Evolutionary conservation across 2,797 vertebrate species (phyloP).

Genomic region (Takifugu rubripes): DNA sequence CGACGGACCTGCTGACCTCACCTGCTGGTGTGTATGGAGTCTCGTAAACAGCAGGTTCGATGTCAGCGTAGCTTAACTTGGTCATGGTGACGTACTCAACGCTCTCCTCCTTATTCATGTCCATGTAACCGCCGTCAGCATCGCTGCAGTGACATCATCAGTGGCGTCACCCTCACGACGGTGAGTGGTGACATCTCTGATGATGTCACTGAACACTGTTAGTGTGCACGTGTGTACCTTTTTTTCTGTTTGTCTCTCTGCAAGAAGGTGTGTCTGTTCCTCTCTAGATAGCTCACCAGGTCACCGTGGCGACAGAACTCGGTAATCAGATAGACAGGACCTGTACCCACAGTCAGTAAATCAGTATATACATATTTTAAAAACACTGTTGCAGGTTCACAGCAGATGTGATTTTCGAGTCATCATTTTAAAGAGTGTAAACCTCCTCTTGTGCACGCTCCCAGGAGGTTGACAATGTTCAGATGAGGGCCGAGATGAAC

Average conservation of each 20-base stretch:
- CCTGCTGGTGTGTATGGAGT: slow-evolving; percentile 54
- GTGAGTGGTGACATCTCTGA: too few relatives aligned
- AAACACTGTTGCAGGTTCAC: too few relatives aligned
- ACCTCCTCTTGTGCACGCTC: slow-evolving; percentile 57
- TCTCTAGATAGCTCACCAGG: slow-evolving; percentile 85
- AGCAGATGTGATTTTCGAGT: too few relatives aligned
- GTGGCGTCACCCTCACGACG: neutral
- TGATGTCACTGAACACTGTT: neutral
- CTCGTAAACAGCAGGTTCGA: slow-evolving; percentile 77
- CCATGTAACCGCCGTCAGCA: slow-evolving; percentile 90
- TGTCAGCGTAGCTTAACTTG: slow-evolving; percentile 80
- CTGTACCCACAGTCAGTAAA: slow-evolving; percentile 48
- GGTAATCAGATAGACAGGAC: slow-evolving; percentile 88
- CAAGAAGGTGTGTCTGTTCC: slow-evolving; percentile 85
- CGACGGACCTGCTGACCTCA: slow-evolving; percentile 15
- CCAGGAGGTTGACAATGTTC: slow-evolving; percentile 61
- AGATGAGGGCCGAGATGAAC: slow-evolving; percentile 59
- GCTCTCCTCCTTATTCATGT: slow-evolving; percentile 85
- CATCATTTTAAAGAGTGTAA: neutral
- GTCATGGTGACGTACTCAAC: slow-evolving; percentile 84
- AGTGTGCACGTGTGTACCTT: slow-evolving; percentile 34
- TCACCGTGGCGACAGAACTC: slow-evolving; percentile 90
- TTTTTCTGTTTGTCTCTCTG: slow-evolving; percentile 56
- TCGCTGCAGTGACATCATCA: slow-evolving; percentile 52
- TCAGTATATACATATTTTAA: too few relatives aligned